These are phyloP conservation scores for Tauraco erythrolophus DNA, from an alignment of 2,113 vertebrate species.

Conservation along the genomic window DNA sequence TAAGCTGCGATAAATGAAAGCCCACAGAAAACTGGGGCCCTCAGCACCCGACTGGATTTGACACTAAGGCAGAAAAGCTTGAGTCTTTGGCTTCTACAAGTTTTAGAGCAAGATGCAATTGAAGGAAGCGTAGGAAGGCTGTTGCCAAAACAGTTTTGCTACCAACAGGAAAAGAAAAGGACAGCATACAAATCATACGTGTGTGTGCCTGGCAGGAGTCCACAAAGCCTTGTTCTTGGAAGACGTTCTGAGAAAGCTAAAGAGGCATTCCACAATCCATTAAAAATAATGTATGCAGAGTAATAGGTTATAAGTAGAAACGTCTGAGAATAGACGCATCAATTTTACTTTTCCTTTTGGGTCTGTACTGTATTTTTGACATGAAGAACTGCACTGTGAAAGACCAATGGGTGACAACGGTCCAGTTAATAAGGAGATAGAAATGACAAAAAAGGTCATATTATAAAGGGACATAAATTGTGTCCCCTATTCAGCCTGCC, in stretches of 20 bases:
- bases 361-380: background rate
- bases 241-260: conserved; percentile 24
- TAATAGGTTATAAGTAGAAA: conserved; percentile 9
- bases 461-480: background rate
- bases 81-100: background rate
- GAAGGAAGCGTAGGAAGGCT: background rate
- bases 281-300: conserved; percentile 28
- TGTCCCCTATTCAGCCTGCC: background rate
- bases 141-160: conserved; percentile 22
- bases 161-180: background rate
- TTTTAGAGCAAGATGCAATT: background rate
- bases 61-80: background rate
- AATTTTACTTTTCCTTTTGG: background rate
- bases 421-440: background rate
- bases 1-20: background rate
- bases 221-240: conserved; percentile 37
- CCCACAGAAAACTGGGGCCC: background rate
- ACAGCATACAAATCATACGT: background rate
- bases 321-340: background rate
- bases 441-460: background rate
- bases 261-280: conserved; percentile 4
- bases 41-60: background rate
- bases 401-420: background rate
- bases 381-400: background rate
- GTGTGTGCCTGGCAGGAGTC: conserved; percentile 21